Base-by-base conservation (phyloP, 2,888 invertebrate species). In the Branchipolynoe longqiensis region DNA sequence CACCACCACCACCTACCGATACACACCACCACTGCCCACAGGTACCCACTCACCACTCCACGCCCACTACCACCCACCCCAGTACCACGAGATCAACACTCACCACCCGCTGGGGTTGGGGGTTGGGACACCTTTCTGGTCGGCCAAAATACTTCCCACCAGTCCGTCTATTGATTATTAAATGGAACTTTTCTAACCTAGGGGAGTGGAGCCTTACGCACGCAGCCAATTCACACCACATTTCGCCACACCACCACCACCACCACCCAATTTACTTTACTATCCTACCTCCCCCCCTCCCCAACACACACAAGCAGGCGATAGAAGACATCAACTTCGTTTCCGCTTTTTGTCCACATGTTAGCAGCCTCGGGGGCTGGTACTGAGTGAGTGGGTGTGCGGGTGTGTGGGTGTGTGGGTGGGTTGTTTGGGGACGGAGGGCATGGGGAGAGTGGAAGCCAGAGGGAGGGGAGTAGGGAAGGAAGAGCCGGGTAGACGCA, bases 121-220 rank as follows among this genome's bases (percentile, higher is more conserved):
- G n/a, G n/a, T n/a, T n/a, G n/a, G n/a, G n/a, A n/a, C n/a, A n/a
- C n/a, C n/a, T n/a, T n/a, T n/a, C n/a, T n/a, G n/a, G n/a, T n/a
- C n/a, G n/a, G 33, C 33, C 31, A 62, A 22, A 62, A 62, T 62
- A 31, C 62, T 31, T 62, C 62, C 33, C n/a, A n/a, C n/a, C n/a
- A n/a, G n/a, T 62, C 31, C 6, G 62, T 28, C 33, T 62, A 62
- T 62, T 62, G 62, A 62, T 62, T 62, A 62, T 62, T 62, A 62
- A 62, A 62, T 62, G 62, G 62, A 62, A 62, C 62, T 62, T 62
- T 62, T 62, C 62, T 62, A 62, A 31, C 62, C 62, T 33, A 31
- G 62, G 33, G 33, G 62, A 31, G 33, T 31, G 4, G 62, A 8
- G 3, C 28, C 31, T 31, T 22, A 22, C 12, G n/a, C n/a, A 33